Conservation (phyloP, 2,888 invertebrate genomes). For the Electrophaes corylata region DNA sequence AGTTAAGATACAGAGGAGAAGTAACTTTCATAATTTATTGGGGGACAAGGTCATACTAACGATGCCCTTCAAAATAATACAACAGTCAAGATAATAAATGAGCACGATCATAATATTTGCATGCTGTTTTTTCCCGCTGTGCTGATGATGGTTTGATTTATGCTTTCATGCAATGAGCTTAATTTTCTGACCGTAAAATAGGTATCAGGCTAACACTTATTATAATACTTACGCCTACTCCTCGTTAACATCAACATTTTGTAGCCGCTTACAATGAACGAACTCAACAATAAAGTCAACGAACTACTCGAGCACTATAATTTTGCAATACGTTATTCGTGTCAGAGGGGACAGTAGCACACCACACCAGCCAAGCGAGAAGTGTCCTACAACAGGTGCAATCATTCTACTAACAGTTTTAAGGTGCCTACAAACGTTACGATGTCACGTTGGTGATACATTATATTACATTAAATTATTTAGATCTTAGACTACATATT, state of each 20-base stretch:
- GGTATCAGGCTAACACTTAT: not conserved
- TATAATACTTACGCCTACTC: slow-evolving; percentile 14
- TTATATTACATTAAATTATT: not conserved
- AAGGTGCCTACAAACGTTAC: not conserved
- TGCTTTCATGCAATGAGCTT: not conserved
- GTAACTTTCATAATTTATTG: no score
- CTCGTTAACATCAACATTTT: slow-evolving; percentile 13
- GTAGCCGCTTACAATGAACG: not conserved
- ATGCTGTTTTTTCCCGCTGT: no score
- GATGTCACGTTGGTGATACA: no score
- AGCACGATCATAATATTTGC: no score
- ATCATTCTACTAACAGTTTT: slow-evolving; percentile 3
- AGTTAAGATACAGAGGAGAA: no score
- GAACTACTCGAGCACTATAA: not conserved
- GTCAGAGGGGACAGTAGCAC: not conserved
- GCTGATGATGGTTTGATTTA: no score
- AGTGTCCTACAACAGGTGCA: slow-evolving; percentile 5
- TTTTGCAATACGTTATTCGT: not conserved
- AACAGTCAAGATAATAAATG: no score
- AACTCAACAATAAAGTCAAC: not conserved
- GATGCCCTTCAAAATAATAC: no score
- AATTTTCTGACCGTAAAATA: not conserved
- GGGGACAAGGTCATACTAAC: no score
- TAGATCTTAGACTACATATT: no score
- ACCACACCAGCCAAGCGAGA: not conserved